These are phyloP conservation scores for Perithous albicinctus DNA, from an alignment of 2,888 invertebrate genomes.

Conservation along the genomic window DNA sequence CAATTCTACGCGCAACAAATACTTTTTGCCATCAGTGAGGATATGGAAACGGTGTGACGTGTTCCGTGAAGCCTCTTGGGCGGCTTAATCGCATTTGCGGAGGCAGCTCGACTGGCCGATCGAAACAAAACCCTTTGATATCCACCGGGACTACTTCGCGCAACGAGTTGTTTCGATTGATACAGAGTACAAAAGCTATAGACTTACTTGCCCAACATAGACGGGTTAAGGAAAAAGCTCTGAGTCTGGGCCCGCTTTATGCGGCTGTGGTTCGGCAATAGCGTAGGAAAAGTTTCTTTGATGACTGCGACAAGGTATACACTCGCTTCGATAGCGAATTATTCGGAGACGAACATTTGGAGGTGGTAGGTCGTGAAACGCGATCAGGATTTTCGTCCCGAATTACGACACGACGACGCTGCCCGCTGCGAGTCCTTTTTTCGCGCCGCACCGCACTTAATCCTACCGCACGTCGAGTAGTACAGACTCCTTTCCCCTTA, in stretches of 20 bases:
- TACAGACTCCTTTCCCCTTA: constrained; percentile 8
- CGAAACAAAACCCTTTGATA: constrained; percentile 67
- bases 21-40: constrained; percentile 12
- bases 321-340: constrained; percentile 56
- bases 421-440: constrained; percentile 54
- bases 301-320: constrained; percentile 68
- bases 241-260: constrained; percentile 64
- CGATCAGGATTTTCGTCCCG: constrained; percentile 79
- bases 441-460: constrained; percentile 62
- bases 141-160: constrained; percentile 43
- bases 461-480: constrained; percentile 67
- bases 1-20: constrained; percentile 3
- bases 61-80: constrained; percentile 69
- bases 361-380: constrained; percentile 84
- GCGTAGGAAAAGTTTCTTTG: constrained; percentile 77
- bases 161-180: too few relatives aligned
- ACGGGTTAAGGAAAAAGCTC: constrained; percentile 47
- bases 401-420: constrained; percentile 59
- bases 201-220: constrained; percentile 53
- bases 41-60: constrained; percentile 41
- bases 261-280: constrained; percentile 67
- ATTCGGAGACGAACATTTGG: constrained; percentile 74
- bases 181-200: too few relatives aligned
- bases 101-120: constrained; percentile 53
- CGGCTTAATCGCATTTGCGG: constrained; percentile 73